These are phyloP conservation scores for Atractosteus spatula DNA, from an alignment of 2,113 vertebrate genomes.

Conservation along the genomic window DNA sequence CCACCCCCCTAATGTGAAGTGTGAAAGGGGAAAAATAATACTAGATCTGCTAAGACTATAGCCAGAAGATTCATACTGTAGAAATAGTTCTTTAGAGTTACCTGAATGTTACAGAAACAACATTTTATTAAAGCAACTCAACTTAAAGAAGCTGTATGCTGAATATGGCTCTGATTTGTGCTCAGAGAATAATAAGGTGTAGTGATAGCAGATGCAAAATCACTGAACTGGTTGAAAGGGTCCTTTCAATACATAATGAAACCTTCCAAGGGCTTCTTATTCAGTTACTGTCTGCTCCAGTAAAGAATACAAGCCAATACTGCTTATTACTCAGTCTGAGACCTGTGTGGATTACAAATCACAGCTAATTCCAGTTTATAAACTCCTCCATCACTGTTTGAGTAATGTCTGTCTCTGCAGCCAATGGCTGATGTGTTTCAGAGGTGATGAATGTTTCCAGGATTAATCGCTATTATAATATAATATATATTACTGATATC, in stretches of 20 bases:
- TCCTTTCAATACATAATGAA: conserved; percentile 10
- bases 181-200: background rate
- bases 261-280: conserved; percentile 2
- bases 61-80: no score
- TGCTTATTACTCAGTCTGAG: background rate
- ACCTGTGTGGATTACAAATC: background rate
- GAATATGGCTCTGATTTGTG: background rate
- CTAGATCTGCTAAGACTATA: no score
- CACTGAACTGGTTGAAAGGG: background rate
- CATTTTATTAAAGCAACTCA: no score
- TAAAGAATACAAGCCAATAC: background rate
- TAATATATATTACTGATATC: background rate
- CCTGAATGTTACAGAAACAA: no score
- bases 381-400: background rate
- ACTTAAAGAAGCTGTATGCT: no score
- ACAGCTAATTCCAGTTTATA: conserved; percentile 1
- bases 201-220: background rate
- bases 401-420: background rate
- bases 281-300: conserved; percentile 9
- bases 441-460: background rate
- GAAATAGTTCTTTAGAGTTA: no score
- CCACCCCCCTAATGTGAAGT: no score
- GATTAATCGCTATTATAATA: background rate
- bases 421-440: background rate
- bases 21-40: no score